These are phyloP conservation scores for Gambusia holbrooki DNA, from an alignment of 2,113 vertebrate species.

Conservation along the genomic window DNA sequence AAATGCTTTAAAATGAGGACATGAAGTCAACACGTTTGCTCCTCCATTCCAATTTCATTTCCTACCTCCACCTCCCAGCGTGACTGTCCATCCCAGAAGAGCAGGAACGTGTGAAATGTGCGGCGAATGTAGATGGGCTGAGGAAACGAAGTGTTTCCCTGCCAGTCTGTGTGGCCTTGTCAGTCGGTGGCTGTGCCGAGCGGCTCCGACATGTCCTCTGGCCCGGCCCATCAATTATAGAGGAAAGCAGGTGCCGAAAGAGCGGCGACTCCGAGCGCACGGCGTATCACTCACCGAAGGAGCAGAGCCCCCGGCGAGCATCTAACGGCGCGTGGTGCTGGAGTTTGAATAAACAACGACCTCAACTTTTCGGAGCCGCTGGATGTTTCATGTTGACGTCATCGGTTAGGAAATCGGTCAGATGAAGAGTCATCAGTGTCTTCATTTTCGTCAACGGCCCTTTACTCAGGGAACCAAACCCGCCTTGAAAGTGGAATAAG, in stretches of 20 bases:
- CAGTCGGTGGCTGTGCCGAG: constrained; percentile 50
- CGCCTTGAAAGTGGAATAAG: constrained; percentile 46
- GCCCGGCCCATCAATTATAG: constrained; percentile 70
- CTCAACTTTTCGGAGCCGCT: neutral
- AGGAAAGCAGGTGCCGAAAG: constrained; percentile 53
- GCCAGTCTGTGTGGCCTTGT: constrained; percentile 65
- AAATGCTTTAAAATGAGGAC: neutral
- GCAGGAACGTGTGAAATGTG: constrained; percentile 40
- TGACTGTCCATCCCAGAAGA: constrained; percentile 25
- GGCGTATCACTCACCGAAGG: constrained; percentile 8
- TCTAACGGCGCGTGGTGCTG: neutral
- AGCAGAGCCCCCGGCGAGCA: constrained; percentile 1
- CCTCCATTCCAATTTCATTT: neutral
- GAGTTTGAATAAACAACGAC: neutral
- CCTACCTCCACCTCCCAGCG: constrained; percentile 20
- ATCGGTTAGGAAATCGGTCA: neutral
- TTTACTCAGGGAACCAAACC: constrained; percentile 36
- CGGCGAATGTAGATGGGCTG: constrained; percentile 51
- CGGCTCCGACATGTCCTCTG: constrained; percentile 57
- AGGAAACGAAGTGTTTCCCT: constrained; percentile 29
- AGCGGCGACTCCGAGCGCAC: constrained; percentile 27
- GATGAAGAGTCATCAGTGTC: constrained; percentile 16
- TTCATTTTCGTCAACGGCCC: constrained; percentile 23
- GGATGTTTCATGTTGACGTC: neutral
- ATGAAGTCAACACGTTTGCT: neutral